Evolutionary conservation across 2,797 vertebrate genomes (phyloP), one percentile per base, ranked within the genome.

Genomic region (Sternotherus odoratus): DNA sequence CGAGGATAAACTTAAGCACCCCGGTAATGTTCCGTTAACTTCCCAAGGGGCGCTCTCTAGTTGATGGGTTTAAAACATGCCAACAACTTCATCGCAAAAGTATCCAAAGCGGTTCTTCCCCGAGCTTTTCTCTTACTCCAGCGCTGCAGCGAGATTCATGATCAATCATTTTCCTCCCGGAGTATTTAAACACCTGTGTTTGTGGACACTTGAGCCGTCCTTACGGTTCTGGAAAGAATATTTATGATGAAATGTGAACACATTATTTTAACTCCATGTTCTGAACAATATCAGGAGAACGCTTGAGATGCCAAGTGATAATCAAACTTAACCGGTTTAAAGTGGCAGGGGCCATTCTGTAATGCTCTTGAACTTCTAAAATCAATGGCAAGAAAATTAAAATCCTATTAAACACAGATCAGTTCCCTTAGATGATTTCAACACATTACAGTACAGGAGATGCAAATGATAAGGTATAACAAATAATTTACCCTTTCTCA

Each of bases 371-470:
- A 85, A 83, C 43, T 56, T 85, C 78, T 78, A 83, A 89, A 87
- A 74, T 77, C 4, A 82, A 1, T 24, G 48, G 56, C 83, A 89
- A 89, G 85, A 93, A 80, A 92, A 92, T 91, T 85, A 81, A 48
- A 63, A 83, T 53, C 33, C 82, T 89, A 87, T 92, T 95, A 94
- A 95, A 95, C 91, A 92, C 92, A 94, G 93, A 85, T 49, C 39
- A 82, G 89, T 92, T 50, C n/a, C 60, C 8, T 4, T n/a, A 63
- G 63, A 21, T 36, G 63, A 36, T 21, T 60, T 60, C 17, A 17
- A n/a, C 60, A 63, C 36, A 80, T 83, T 33, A 86, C 85, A 92
- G 87, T 87, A 94, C 90, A 74, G 53, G 60, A 0, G 12, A 95
- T 39, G 95, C 87, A 90, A 86, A 91, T 82, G 77, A 85, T 86